These are phyloP conservation scores for Scaptomyza tumidula DNA, from an alignment of 2,888 invertebrate genomes.

Conservation along the genomic window DNA sequence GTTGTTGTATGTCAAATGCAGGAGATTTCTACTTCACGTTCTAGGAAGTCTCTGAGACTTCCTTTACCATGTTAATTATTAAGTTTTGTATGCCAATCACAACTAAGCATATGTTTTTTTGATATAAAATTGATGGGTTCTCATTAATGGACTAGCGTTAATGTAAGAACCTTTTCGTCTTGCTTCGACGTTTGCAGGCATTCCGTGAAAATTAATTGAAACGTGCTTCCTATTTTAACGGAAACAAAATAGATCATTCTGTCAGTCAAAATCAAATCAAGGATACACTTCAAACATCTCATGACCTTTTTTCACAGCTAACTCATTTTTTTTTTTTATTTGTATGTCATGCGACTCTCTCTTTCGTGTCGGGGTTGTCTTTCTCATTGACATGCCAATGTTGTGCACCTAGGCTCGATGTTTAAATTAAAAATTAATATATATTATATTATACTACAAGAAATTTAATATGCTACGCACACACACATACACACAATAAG, in stretches of 20 bases:
- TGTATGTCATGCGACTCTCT: no score
- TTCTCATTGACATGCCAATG: background rate
- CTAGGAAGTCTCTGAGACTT: slow-evolving; percentile 7
- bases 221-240: background rate
- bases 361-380: background rate
- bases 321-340: background rate
- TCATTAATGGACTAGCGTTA: slow-evolving; percentile 36
- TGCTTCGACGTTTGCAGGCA: background rate
- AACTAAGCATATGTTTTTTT: slow-evolving; percentile 31
- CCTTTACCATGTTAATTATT: slow-evolving; percentile 53
- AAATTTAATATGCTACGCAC: background rate
- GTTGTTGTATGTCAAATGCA: slow-evolving; percentile 27
- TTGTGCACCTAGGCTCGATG: slow-evolving; percentile 4
- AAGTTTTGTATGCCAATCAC: slow-evolving; percentile 54
- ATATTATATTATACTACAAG: slow-evolving; percentile 1
- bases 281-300: background rate
- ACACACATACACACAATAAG: no score
- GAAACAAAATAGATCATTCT: background rate
- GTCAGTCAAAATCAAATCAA: background rate
- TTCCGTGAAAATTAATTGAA: slow-evolving; percentile 6
- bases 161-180: slow-evolving; percentile 3
- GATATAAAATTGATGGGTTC: slow-evolving; percentile 60
- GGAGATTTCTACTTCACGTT: slow-evolving; percentile 17
- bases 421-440: slow-evolving; percentile 34
- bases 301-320: background rate